Conservation (phyloP, 2,797 vertebrate species). For the Taenioides sp. region DNA sequence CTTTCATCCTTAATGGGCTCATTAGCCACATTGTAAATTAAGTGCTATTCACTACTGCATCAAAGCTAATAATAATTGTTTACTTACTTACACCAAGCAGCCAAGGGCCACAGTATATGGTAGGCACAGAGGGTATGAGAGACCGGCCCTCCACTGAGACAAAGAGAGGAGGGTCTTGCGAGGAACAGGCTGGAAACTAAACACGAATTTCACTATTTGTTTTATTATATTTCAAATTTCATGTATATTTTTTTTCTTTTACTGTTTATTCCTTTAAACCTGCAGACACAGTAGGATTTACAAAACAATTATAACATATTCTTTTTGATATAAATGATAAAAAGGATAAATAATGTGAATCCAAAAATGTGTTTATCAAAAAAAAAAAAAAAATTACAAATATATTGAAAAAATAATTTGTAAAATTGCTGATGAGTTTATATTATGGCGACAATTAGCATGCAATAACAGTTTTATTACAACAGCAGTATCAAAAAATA, state of each 20-base stretch:
- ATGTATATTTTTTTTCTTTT: not conserved
- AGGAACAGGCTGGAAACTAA: not conserved
- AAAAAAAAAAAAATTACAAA: not conserved
- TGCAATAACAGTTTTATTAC: not conserved
- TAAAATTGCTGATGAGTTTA: not conserved
- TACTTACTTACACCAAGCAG: conserved; percentile 69
- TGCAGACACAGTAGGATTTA: not conserved
- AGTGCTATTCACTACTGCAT: conserved; percentile 82
- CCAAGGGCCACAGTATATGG: conserved; percentile 52
- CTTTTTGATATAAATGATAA: not conserved
- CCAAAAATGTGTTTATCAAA: not conserved
- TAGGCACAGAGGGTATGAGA: too few relatives aligned
- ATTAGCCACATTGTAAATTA: conserved; percentile 85
- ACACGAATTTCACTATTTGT: not conserved
- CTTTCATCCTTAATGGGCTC: conserved; percentile 84
- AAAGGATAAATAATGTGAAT: too few relatives aligned
- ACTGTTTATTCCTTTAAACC: not conserved
- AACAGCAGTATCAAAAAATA: not conserved
- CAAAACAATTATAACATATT: not conserved
- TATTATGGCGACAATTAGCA: not conserved
- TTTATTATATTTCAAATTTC: not conserved
- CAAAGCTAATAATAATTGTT: conserved; percentile 82
- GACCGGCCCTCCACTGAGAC: too few relatives aligned
- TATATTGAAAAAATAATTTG: too few relatives aligned
- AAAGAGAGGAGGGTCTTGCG: too few relatives aligned